Evolutionary conservation across 2,113 vertebrate genomes (phyloP).

Genomic region (Lophochroa leadbeateri): DNA sequence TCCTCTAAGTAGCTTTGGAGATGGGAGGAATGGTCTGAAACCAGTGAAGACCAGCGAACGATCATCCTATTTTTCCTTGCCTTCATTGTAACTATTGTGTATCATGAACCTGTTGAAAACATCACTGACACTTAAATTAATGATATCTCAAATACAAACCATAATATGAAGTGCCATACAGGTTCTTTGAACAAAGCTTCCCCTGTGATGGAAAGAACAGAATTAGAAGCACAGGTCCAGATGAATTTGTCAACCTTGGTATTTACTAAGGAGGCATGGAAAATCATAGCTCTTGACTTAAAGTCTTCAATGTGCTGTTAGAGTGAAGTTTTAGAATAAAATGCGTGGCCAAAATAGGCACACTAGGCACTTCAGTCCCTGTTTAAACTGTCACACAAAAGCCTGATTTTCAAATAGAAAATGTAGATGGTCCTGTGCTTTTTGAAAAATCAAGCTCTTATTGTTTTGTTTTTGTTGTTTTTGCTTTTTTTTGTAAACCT

Average conservation of each 20-base stretch:
- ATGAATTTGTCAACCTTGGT: background rate
- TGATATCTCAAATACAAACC: background rate
- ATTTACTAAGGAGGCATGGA: constrained; percentile 41
- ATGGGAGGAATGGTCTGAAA: background rate
- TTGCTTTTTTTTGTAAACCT: background rate
- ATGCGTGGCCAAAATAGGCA: background rate
- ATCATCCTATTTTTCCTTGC: constrained; percentile 63
- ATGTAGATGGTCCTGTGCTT: background rate
- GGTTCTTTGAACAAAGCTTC: background rate
- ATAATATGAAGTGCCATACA: background rate
- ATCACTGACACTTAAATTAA: background rate
- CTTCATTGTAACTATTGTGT: constrained; percentile 16
- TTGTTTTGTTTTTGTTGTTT: background rate
- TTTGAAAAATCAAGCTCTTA: background rate
- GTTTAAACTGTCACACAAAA: background rate
- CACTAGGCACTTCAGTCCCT: background rate
- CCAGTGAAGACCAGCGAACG: background rate
- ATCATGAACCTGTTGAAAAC: background rate
- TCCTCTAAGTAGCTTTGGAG: constrained; percentile 5
- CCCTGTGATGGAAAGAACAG: background rate
- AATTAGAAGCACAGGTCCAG: background rate
- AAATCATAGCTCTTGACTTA: background rate
- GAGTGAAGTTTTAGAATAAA: background rate
- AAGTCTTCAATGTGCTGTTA: background rate
- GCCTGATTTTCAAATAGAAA: background rate